Evolutionary conservation across 2,888 invertebrate species (phyloP).

Genomic region (Cosmopolites sordidus): DNA sequence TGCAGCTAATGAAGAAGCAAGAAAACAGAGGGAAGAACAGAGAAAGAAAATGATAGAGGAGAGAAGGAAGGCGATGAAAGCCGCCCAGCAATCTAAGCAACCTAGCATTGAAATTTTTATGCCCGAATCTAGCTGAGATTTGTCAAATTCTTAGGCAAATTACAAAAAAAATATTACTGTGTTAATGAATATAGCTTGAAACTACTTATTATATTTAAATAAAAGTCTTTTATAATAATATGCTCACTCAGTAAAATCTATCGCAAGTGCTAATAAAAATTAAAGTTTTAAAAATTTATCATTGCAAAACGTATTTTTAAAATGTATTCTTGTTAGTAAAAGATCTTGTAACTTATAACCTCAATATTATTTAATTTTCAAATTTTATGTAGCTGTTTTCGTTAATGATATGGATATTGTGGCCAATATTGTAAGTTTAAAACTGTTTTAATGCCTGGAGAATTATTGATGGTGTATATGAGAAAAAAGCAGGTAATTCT

Average conservation of each 20-base stretch:
- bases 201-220: conserved; percentile 1
- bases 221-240: neutral
- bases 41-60: conserved; percentile 78
- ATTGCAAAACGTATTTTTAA: conserved; percentile 3
- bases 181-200: conserved; percentile 1
- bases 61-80: conserved; percentile 58
- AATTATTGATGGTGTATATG: no score
- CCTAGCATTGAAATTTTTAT: conserved; percentile 49
- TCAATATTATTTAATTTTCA: conserved; percentile 24
- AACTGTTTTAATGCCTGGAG: no score
- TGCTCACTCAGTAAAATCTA: conserved; percentile 1
- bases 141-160: conserved; percentile 16
- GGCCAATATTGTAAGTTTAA: no score
- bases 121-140: conserved; percentile 47
- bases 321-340: conserved; percentile 15
- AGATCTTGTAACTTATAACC: conserved; percentile 19
- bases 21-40: conserved; percentile 61
- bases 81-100: conserved; percentile 36
- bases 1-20: conserved; percentile 52
- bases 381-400: conserved; percentile 12
- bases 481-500: no score
- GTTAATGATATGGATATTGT: no score
- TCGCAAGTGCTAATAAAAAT: neutral
- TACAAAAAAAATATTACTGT: conserved; percentile 10
- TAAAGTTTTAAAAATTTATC: neutral